Conservation (phyloP, 2,797 vertebrate genomes). For the Coluber constrictor region DNA sequence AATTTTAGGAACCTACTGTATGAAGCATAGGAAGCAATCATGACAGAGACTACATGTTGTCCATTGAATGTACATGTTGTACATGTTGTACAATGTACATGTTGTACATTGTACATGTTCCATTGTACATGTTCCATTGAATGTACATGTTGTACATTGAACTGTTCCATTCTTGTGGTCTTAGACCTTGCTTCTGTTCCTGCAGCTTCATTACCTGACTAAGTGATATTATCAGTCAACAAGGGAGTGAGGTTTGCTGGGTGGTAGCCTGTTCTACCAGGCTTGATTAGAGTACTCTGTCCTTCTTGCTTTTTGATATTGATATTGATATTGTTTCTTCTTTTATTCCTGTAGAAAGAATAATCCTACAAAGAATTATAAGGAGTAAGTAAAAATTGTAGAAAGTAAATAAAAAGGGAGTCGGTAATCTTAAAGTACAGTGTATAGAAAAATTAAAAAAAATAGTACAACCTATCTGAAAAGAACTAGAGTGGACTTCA, state of each 20-base stretch:
- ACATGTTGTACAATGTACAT: too few species aligned
- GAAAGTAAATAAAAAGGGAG: not conserved
- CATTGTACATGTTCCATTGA: too few species aligned
- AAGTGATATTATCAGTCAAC: not conserved
- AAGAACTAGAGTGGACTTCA: not conserved
- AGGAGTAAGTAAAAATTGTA: not conserved
- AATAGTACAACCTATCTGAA: not conserved
- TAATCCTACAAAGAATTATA: not conserved
- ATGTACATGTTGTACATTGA: too few species aligned
- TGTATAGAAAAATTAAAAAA: not conserved
- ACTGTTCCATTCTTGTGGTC: not conserved
- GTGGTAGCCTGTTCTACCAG: not conserved
- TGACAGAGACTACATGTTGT: not conserved
- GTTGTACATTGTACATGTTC: too few species aligned
- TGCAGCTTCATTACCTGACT: not conserved
- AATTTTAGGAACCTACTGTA: not conserved
- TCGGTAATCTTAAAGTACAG: not conserved
- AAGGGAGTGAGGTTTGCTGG: not conserved
- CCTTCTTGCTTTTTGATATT: not conserved
- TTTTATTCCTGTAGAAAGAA: not conserved
- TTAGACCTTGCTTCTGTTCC: not conserved
- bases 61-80: too few species aligned
- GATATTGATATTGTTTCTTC: not conserved
- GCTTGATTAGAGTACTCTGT: not conserved
- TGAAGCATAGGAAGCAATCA: not conserved